Conservation (phyloP, 92 coral and sea anemone species). For the Isaurus tuberculatus region DNA sequence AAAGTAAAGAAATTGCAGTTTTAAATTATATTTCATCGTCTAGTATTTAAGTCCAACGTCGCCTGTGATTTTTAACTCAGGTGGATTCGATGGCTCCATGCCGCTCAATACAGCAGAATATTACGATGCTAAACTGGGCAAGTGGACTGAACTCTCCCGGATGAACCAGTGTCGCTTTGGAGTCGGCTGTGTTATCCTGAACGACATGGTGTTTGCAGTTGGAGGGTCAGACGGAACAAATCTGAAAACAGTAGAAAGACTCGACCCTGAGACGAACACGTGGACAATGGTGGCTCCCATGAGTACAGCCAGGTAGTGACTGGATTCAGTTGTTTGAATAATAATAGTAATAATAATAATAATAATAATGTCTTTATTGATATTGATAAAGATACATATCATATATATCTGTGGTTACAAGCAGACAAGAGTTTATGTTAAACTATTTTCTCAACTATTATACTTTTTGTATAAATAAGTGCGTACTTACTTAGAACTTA, state of each 20-base stretch:
- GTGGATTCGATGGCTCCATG: constrained; percentile 99
- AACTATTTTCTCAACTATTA: too few relatives aligned
- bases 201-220: constrained; percentile 85
- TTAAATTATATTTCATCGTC: too few relatives aligned
- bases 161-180: constrained; percentile 99
- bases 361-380: too few relatives aligned
- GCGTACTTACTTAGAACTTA: too few relatives aligned
- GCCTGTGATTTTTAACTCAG: constrained; percentile 56
- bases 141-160: constrained; percentile 93
- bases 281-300: constrained; percentile 93
- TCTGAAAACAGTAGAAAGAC: constrained; percentile 87
- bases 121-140: constrained; percentile 84
- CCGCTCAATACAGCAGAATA: constrained; percentile 98
- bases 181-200: constrained; percentile 91
- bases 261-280: constrained; percentile 86
- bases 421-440: too few relatives aligned
- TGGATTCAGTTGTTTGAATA: background rate
- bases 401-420: too few relatives aligned
- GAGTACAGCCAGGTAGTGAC: constrained; percentile 89
- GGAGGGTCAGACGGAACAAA: constrained; percentile 99
- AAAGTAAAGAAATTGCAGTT: too few relatives aligned
- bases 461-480: too few relatives aligned
- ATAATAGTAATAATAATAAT: too few relatives aligned
- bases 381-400: too few relatives aligned
- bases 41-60: too few relatives aligned